These are phyloP conservation scores for Urocyon cinereoargenteus DNA, from an alignment of 2,797 vertebrate species.

Conservation along the genomic window DNA sequence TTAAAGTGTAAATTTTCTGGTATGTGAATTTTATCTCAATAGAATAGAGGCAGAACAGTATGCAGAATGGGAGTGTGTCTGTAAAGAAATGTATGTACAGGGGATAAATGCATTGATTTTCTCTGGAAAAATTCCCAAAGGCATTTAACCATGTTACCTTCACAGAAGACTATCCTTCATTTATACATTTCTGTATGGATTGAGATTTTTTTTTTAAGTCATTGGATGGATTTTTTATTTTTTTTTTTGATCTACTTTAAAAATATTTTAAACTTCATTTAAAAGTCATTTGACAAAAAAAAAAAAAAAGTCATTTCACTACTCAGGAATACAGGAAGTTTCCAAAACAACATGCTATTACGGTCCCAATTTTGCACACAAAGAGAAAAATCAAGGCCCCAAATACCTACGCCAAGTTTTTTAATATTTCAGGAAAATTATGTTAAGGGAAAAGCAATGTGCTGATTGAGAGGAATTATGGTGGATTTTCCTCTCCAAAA, in stretches of 20 bases:
- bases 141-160: neutral
- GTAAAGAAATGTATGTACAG: neutral
- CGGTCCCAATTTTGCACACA: neutral
- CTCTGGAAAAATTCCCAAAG: neutral
- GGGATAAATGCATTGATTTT: neutral
- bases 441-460: neutral
- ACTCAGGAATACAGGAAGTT: neutral
- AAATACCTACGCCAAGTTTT: neutral
- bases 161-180: neutral
- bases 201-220: neutral
- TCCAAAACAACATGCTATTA: neutral
- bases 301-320: neutral
- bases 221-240: neutral
- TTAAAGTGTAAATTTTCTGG: neutral
- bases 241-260: neutral
- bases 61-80: neutral
- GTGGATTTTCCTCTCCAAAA: neutral
- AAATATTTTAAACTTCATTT: conserved; percentile 27
- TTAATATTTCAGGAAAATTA: neutral
- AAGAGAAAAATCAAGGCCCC: neutral
- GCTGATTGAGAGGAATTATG: neutral
- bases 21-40: neutral
- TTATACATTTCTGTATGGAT: neutral
- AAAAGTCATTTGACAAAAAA: neutral
- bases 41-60: neutral